Conservation (phyloP, 2,888 invertebrate species). For the Sialis lutaria region DNA sequence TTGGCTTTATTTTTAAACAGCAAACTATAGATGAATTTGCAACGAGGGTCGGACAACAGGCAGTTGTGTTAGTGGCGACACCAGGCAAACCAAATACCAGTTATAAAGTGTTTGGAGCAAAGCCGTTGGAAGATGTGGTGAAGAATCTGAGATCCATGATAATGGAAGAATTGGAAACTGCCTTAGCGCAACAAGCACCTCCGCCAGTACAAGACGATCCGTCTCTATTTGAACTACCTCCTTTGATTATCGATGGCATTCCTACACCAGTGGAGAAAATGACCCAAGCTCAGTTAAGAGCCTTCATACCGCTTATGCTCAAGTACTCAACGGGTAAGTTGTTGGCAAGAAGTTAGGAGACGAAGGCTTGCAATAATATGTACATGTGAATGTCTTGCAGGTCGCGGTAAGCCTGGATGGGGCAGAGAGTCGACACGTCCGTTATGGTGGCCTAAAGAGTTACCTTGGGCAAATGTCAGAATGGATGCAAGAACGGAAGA, state of each 20-base stretch:
- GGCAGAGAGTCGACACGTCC: constrained; percentile 90
- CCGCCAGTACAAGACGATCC: constrained; percentile 78
- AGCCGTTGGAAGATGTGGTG: constrained; percentile 91
- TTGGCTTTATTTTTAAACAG: constrained; percentile 23
- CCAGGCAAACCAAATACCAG: constrained; percentile 92
- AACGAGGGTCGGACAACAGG: constrained; percentile 92
- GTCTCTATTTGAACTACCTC: constrained; percentile 86
- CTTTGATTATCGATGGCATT: constrained; percentile 91
- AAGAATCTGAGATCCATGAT: constrained; percentile 78
- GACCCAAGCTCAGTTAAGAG: constrained; percentile 93
- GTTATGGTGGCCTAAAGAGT: constrained; percentile 95
- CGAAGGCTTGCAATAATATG: background rate
- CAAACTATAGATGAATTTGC: constrained; percentile 96
- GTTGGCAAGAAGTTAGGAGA: background rate
- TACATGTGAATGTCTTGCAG: constrained; percentile 17
- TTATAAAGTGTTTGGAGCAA: constrained; percentile 93
- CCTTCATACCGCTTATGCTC: constrained; percentile 94
- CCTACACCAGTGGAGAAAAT: constrained; percentile 98
- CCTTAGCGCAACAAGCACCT: constrained; percentile 83
- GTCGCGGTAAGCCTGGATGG: constrained; percentile 93
- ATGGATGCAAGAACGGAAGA: constrained; percentile 94
- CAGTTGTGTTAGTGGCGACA: constrained; percentile 87
- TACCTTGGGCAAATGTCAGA: constrained; percentile 96
- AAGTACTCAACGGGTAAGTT: constrained; percentile 83
- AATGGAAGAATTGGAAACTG: constrained; percentile 88